A percentile compares a stretch with the other conserved stretches of the same genome.
phyloP scores from a whole-genome alignment of 1,140 invertebrate genomes.

The Diorhabda sublineata region DNA sequence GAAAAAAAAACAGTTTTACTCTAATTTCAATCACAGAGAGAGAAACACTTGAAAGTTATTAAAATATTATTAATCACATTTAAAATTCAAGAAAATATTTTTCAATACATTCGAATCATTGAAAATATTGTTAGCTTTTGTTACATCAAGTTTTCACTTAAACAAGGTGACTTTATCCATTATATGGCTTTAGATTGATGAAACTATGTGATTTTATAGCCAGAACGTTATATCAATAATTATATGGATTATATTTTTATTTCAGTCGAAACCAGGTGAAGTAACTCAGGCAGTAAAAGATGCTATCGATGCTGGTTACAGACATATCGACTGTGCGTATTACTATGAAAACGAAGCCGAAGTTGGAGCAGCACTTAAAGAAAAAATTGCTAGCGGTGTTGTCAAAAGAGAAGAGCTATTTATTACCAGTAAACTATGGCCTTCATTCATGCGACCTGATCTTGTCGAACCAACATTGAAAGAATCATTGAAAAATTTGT shows the following conservation, averaged over 20 bases:
- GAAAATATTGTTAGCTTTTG: too few relatives aligned
- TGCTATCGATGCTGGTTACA: slow-evolving; percentile 68
- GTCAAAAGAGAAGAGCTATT: slow-evolving; percentile 68
- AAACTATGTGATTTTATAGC: too few relatives aligned
- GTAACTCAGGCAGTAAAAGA: slow-evolving; percentile 43
- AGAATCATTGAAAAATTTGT: slow-evolving; percentile 60
- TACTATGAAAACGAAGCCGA: slow-evolving; percentile 79
- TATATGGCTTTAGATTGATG: too few relatives aligned
- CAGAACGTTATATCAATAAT: too few relatives aligned
- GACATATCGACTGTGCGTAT: slow-evolving; percentile 66
- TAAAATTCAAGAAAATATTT: too few relatives aligned
- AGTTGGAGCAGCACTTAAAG: slow-evolving; percentile 71
- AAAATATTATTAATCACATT: too few relatives aligned
- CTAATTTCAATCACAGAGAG: too few relatives aligned
- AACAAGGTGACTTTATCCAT: too few relatives aligned
- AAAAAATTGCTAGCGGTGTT: slow-evolving; percentile 64
- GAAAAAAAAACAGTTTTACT: too few relatives aligned
- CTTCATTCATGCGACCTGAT: slow-evolving; percentile 58
- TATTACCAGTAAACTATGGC: slow-evolving; percentile 64
- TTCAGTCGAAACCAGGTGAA: slow-evolving; percentile 39
- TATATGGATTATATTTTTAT: background rate
- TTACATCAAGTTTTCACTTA: too few relatives aligned
- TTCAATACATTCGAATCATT: too few relatives aligned
- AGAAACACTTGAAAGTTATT: too few relatives aligned
- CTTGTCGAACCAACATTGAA: slow-evolving; percentile 59